Conservation (phyloP, 2,888 invertebrate genomes). For the Gortyna flavago region DNA sequence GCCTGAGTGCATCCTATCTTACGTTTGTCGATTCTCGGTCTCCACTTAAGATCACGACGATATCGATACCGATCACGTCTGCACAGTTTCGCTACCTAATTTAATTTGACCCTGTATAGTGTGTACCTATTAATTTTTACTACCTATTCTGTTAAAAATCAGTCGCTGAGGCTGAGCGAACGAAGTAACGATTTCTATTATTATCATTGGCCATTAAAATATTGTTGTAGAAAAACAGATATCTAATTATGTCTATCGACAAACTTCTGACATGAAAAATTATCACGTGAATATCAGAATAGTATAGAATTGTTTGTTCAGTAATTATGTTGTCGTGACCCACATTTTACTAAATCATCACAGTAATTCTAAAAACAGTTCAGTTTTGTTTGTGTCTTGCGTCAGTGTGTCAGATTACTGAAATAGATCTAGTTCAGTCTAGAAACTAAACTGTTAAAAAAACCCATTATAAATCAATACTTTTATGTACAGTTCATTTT, state of each 20-base stretch:
- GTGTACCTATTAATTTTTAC: not conserved
- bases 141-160: not conserved
- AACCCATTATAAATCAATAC: not conserved
- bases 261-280: constrained; percentile 9
- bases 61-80: too few relatives aligned
- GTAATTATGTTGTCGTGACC: not conserved
- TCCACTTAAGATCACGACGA: not conserved
- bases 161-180: not conserved
- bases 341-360: not conserved
- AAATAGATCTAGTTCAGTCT: too few relatives aligned
- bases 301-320: constrained; percentile 16
- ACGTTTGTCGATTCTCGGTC: not conserved
- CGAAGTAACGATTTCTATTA: not conserved
- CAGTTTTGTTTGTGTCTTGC: not conserved
- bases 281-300: not conserved
- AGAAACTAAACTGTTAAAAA: not conserved
- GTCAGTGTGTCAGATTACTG: too few relatives aligned
- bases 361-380: not conserved
- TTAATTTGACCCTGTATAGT: not conserved
- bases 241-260: not conserved
- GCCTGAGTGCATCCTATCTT: not conserved
- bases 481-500: not conserved
- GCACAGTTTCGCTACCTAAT: too few relatives aligned
- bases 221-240: constrained; percentile 14
- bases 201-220: not conserved